These are phyloP conservation scores for Nematolebias whitei DNA, from an alignment of 2,113 vertebrate species.

Conservation along the genomic window DNA sequence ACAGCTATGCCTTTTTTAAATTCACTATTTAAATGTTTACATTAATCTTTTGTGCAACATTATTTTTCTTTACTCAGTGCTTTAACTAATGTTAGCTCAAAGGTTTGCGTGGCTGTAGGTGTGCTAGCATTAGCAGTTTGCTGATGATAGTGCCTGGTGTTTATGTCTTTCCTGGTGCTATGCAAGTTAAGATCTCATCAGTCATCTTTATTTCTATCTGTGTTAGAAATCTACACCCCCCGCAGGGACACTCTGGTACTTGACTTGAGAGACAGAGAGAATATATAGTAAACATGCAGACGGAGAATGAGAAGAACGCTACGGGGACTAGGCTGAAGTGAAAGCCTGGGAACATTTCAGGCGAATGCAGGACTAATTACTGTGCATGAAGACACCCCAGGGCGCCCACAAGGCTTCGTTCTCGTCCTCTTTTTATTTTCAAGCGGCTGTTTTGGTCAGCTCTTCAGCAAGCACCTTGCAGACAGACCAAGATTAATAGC, in stretches of 20 bases:
- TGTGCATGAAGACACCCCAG: constrained; percentile 57
- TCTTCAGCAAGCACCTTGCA: constrained; percentile 44
- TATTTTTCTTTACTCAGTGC: constrained; percentile 16
- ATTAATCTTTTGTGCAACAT: constrained; percentile 11
- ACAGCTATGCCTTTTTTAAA: background rate
- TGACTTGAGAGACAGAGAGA: constrained; percentile 25
- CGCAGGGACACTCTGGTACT: constrained; percentile 25
- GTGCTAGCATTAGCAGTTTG: constrained; percentile 31
- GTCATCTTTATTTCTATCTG: constrained; percentile 69
- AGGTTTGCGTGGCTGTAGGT: constrained; percentile 47
- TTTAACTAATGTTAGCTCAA: constrained; percentile 21
- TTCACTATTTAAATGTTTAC: background rate
- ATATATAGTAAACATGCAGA: constrained; percentile 43
- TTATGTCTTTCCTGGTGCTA: constrained; percentile 32
- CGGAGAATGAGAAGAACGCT: constrained; percentile 33
- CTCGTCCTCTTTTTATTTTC: constrained; percentile 22
- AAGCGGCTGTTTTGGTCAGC: constrained; percentile 34
- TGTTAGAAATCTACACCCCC: constrained; percentile 50
- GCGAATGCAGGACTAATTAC: constrained; percentile 66
- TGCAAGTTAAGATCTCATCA: constrained; percentile 51
- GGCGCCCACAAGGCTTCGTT: constrained; percentile 43
- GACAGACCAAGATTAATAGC: constrained; percentile 59
- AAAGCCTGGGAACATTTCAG: constrained; percentile 53
- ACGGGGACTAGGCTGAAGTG: constrained; percentile 35
- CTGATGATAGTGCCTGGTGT: constrained; percentile 36